Evolutionary conservation across 2,888 invertebrate species (phyloP).

Genomic region (Halocaridina rubra): DNA sequence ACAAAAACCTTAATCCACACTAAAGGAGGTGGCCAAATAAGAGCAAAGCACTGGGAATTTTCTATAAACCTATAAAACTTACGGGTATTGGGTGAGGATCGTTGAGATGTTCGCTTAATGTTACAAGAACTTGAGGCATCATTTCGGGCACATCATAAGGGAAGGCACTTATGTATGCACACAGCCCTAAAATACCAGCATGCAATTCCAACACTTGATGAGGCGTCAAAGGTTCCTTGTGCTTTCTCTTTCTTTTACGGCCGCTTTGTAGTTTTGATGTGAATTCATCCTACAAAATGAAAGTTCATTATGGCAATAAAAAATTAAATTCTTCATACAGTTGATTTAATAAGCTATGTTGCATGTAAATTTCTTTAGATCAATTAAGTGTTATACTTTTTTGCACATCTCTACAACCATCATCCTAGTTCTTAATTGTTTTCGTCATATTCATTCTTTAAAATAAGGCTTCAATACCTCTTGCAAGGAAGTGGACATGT

Average conservation of each 20-base stretch:
- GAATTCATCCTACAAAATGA: conserved; percentile 39
- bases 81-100: conserved; percentile 92
- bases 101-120: conserved; percentile 82
- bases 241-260: conserved; percentile 15
- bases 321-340: no score
- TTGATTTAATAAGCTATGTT: no score
- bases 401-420: no score
- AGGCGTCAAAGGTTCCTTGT: conserved; percentile 49
- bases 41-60: neutral
- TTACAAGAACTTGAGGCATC: conserved; percentile 82
- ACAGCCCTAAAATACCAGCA: conserved; percentile 87
- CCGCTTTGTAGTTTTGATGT: conserved; percentile 34
- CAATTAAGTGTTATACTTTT: no score
- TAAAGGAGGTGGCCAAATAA: conserved; percentile 57
- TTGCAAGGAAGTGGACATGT: no score
- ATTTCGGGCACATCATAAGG: conserved; percentile 87
- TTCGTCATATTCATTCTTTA: no score
- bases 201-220: conserved; percentile 70
- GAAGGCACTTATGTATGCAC: conserved; percentile 86
- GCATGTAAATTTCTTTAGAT: no score
- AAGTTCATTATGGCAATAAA: neutral
- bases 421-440: no score
- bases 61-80: conserved; percentile 66
- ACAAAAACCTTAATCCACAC: no score
- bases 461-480: no score